Percentiles rank a stretch among this genome's conserved stretches.
phyloP scores from a whole-genome alignment of 2,888 invertebrate species.

The Nebria brevicollis region DNA sequence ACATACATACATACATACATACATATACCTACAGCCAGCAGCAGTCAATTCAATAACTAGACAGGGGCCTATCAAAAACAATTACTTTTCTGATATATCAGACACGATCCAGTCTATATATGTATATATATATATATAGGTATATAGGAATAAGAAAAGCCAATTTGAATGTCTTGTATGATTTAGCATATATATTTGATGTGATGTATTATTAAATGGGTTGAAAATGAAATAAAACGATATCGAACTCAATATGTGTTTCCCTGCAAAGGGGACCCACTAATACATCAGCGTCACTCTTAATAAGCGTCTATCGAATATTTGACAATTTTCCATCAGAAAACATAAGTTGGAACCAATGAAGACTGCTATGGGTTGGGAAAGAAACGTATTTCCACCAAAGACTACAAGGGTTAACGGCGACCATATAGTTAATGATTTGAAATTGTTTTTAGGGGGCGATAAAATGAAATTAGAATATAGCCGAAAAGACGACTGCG shows the following conservation, averaged over 20 bases:
- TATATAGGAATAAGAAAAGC: background rate
- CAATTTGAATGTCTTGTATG: conserved; percentile 11
- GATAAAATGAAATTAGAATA: conserved; percentile 44
- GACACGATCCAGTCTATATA: background rate
- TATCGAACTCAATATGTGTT: background rate
- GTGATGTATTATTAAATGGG: conserved; percentile 14
- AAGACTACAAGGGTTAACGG: background rate
- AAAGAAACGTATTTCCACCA: too few species aligned
- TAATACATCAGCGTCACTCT: conserved; percentile 2
- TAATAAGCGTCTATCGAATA: background rate
- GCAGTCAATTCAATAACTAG: background rate
- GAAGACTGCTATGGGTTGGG: background rate
- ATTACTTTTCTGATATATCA: conserved; percentile 11
- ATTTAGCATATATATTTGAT: conserved; percentile 14
- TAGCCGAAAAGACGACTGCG: conserved; percentile 38
- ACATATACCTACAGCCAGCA: background rate
- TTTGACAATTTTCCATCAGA: background rate
- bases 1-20: background rate
- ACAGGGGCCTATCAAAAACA: conserved; percentile 6
- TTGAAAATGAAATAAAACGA: conserved; percentile 14
- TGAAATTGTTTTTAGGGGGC: conserved; percentile 42
- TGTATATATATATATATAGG: background rate
- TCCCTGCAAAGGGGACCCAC: background rate
- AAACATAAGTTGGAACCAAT: background rate
- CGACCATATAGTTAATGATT: conserved; percentile 31